Evolutionary conservation across 2,888 invertebrate species (phyloP).

Genomic region (Fragum fragum): DNA sequence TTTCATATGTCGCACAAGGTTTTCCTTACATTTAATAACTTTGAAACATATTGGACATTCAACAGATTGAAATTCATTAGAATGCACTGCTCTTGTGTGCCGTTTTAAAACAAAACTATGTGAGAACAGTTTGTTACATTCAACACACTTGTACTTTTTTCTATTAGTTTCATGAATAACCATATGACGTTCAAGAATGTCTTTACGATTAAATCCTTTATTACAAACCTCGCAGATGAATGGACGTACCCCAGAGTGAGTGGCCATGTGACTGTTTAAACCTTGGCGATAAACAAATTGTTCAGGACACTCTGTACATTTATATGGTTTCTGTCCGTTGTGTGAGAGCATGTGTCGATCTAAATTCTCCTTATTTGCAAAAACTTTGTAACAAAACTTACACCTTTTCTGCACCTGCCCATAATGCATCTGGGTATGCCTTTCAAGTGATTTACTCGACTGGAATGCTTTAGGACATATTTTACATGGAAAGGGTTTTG

Average conservation of each 20-base stretch:
- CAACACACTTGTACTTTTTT: constrained; percentile 53
- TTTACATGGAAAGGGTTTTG: constrained; percentile 51
- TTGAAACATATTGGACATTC: constrained; percentile 54
- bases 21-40: constrained; percentile 43
- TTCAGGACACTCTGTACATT: constrained; percentile 28
- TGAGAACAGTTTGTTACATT: constrained; percentile 51
- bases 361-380: constrained; percentile 51
- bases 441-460: constrained; percentile 39
- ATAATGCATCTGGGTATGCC: constrained; percentile 48
- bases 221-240: constrained; percentile 40
- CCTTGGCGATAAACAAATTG: constrained; percentile 34
- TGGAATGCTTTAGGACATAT: constrained; percentile 46
- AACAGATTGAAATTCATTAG: constrained; percentile 33
- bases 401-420: constrained; percentile 48
- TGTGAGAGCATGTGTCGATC: constrained; percentile 47
- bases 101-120: constrained; percentile 47
- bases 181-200: constrained; percentile 49
- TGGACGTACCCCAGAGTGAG: constrained; percentile 31
- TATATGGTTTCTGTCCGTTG: constrained; percentile 29
- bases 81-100: constrained; percentile 52
- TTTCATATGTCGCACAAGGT: constrained; percentile 41
- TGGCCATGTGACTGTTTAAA: constrained; percentile 37
- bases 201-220: constrained; percentile 47
- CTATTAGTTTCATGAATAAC: constrained; percentile 30
- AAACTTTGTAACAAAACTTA: constrained; percentile 51